Evolutionary conservation across 2,888 invertebrate genomes (phyloP).

Genomic region (Dugesia japonica): DNA sequence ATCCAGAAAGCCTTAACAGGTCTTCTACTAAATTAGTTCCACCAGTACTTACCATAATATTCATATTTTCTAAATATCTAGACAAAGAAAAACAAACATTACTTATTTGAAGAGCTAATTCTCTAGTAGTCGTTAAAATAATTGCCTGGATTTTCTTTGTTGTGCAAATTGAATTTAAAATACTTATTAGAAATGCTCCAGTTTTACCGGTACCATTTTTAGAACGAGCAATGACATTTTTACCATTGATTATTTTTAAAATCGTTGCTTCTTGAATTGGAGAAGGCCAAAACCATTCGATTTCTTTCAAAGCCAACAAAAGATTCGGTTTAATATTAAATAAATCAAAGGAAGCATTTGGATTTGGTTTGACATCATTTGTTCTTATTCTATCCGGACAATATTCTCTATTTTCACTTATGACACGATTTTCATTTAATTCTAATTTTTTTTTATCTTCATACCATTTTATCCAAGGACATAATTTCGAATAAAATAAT

Average conservation of each 20-base stretch:
- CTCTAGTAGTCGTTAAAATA: constrained; percentile 92
- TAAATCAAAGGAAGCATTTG: not conserved
- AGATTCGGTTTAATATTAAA: not conserved
- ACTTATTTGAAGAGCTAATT: constrained; percentile 90
- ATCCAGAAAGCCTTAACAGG: constrained; percentile 91
- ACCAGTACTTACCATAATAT: constrained; percentile 98
- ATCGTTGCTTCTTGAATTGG: constrained; percentile 88
- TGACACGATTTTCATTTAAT: not conserved
- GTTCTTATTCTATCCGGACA: not conserved
- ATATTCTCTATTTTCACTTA: not conserved
- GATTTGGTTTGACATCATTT: not conserved
- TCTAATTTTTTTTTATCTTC: not conserved
- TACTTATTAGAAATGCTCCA: constrained; percentile 95
- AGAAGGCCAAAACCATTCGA: constrained; percentile 94
- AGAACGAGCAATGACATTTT: constrained; percentile 81
- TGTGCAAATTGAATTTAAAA: constrained; percentile 69
- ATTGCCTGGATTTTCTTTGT: constrained; percentile 76
- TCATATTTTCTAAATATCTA: constrained; percentile 75
- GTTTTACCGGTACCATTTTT: constrained; percentile 99
- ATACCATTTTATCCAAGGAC: not conserved
- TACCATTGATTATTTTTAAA: constrained; percentile 87
- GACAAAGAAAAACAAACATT: constrained; percentile 97
- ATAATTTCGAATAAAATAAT: not conserved
- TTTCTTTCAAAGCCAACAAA: constrained; percentile 58
- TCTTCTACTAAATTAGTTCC: constrained; percentile 82